Evolutionary conservation across 2,797 vertebrate genomes (phyloP), one percentile per base, ranked within the genome.

Genomic region (Acanthornis magna): DNA sequence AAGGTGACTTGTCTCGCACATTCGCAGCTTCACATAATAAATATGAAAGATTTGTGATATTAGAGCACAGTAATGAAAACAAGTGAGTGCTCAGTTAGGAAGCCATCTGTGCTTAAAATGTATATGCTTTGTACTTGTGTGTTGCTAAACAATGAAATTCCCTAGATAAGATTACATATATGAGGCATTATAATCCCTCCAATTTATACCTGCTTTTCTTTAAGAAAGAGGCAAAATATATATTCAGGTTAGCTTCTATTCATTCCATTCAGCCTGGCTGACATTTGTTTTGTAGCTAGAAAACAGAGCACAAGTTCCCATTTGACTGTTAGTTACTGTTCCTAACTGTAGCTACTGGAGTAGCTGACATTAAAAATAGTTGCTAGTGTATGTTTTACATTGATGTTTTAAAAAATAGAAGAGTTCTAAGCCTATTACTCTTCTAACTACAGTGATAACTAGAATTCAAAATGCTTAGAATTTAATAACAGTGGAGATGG

Each of bases 101-200:
- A 94, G 57, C 95, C 94, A 97, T 96, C 96, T 97, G 96, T 96
- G 91, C 94, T 96, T 63, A 96, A 87, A 96, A 93, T 36, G 71
- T 94, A 84, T 84, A 50, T 82, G 61, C 70, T 93, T 75, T 93
- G 84, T 93, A 83, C 67, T 94, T 75, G 29, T 74, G 55, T 87
- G 61, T 74, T 95, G 62, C 87, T 94, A 93, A 94, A 96, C 75
- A 95, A 77, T 93, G 68, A 81, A 87, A 89, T 93, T 96, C 83
- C 70, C 91, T 47, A 62, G 78, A 66, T 66, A 88, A 95, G 89
- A 54, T 89, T 96, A 91, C 94, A 51, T 93, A 85, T 76, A 61
- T 27, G 22, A 94, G 61, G 36, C 40, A 66, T 82, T 93, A 60
- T 78, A 26, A 73, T 50, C 50, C 19, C 30, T 88, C 43, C 50